Evolutionary conservation across 1,140 invertebrate genomes (phyloP), one percentile per base, ranked within the genome.

Genomic region (Drosophila equinoxialis): DNA sequence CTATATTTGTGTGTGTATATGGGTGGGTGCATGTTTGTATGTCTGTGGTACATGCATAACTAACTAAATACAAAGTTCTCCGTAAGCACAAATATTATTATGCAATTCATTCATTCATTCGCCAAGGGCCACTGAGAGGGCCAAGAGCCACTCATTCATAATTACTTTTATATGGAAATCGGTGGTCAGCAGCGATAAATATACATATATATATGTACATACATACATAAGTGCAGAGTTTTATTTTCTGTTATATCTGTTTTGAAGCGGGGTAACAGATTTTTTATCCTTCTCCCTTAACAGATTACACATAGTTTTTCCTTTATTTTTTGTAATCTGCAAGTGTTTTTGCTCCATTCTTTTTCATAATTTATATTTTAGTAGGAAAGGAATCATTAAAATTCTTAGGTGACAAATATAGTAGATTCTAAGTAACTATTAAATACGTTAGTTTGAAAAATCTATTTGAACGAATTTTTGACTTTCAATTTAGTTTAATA

Each of bases 81-180:
- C 7, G 20, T 69, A 77, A 77, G 73, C 73, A 65, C 66, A 62
- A 39, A 39, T 17, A 48, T 48, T 64, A 64, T 45, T 51, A 51
- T 51, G 45, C 45, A 51, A 51, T 20, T 30, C 14, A 17, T 48
- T 67, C 39, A 51, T 51, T 51, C 45, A 51, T 20, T 51, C 17
- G 45, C 45, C 45, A 51, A 51, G 45, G 45, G 26, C 73, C 71
- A 58, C 37, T 30, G 42, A 35, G 68, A 51, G 67, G 30, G 39
- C 8, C 14, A 41, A 65, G 41, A 37, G 26, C 61, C 65, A 60
- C 55, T 41, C 55, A 62, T 59, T 76, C 67, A 79, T 87, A 87
- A 87, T 85, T 86, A 85, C 86, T 85, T 85, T 75, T 75, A 65
- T 79, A 85, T 85, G 82, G 67, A 85, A 87, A 82, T 82, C 79